phyloP scores from a whole-genome alignment of 2,797 vertebrate species.

The Macrochelys suwanniensis region DNA sequence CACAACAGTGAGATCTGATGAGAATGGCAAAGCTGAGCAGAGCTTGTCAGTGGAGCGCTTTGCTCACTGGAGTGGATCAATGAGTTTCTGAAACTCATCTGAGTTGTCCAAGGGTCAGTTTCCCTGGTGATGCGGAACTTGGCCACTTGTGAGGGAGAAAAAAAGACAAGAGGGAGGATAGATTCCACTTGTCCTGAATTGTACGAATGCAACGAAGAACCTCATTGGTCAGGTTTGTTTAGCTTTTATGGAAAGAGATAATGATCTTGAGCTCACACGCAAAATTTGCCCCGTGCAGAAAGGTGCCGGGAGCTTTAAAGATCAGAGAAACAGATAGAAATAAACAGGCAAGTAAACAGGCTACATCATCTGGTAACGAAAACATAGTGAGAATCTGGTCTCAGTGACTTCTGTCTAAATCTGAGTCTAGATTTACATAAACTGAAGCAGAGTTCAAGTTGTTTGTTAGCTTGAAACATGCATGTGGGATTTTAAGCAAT shows the following conservation, averaged over 20 bases:
- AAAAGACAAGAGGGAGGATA: neutral
- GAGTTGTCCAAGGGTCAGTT: slow-evolving; percentile 18
- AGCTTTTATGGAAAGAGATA: neutral
- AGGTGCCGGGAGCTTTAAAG: neutral
- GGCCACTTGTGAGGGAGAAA: slow-evolving; percentile 11
- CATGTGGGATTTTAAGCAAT: neutral
- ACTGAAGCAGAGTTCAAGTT: neutral
- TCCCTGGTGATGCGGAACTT: slow-evolving; percentile 26
- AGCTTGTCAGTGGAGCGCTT: slow-evolving; percentile 36
- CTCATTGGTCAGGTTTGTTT: slow-evolving; percentile 2
- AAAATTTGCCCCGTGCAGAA: neutral
- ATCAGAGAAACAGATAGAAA: neutral
- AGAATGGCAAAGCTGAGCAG: slow-evolving; percentile 29
- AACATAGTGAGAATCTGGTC: neutral
- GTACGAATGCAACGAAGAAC: neutral
- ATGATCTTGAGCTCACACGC: neutral
- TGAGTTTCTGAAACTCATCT: slow-evolving; percentile 50
- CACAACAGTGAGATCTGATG: slow-evolving; percentile 17
- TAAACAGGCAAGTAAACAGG: neutral
- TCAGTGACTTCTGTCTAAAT: neutral
- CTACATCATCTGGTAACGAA: neutral
- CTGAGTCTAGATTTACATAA: neutral
- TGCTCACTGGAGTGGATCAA: slow-evolving; percentile 57
- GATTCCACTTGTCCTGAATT: neutral
- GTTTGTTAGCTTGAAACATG: neutral